phyloP scores from a whole-genome alignment of 2,113 vertebrate genomes.

The Sylvilagus bachmani region DNA sequence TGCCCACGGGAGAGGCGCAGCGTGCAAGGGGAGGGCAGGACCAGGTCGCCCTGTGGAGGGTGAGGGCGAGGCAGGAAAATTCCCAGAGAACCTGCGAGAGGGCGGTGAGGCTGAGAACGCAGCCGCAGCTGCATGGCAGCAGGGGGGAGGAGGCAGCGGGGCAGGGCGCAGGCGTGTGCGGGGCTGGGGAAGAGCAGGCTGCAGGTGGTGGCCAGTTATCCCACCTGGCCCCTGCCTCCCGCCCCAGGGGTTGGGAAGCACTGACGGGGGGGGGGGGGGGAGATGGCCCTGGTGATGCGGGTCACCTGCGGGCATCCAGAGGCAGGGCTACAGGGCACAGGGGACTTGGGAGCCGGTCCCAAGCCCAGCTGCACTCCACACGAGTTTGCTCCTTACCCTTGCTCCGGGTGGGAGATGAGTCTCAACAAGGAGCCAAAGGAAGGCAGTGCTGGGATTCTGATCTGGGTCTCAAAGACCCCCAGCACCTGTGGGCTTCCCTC shows the following conservation, averaged over 20 bases:
- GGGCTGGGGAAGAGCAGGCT: neutral
- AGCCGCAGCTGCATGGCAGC: neutral
- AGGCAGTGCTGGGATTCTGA: neutral
- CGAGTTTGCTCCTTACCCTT: neutral
- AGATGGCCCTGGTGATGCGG: neutral
- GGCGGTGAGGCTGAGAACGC: neutral
- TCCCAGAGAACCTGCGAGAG: neutral
- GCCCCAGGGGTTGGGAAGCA: neutral
- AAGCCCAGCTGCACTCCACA: fast-evolving
- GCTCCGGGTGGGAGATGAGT: neutral
- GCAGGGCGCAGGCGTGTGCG: neutral
- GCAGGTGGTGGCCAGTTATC: neutral
- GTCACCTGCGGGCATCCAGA: neutral
- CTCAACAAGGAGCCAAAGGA: neutral
- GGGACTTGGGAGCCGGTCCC: fast-evolving
- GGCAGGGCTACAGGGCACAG: neutral
- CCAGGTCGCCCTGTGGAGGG: too few species aligned
- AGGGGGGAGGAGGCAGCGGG: neutral
- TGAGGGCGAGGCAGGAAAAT: neutral
- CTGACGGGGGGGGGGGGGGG: too few species aligned
- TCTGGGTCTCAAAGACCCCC: neutral
- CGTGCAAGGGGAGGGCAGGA: neutral
- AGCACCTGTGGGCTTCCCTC: neutral
- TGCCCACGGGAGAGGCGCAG: neutral
- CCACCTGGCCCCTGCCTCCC: neutral